Conservation (phyloP, 2,888 invertebrate species). For the Halictus quadricinctus region DNA sequence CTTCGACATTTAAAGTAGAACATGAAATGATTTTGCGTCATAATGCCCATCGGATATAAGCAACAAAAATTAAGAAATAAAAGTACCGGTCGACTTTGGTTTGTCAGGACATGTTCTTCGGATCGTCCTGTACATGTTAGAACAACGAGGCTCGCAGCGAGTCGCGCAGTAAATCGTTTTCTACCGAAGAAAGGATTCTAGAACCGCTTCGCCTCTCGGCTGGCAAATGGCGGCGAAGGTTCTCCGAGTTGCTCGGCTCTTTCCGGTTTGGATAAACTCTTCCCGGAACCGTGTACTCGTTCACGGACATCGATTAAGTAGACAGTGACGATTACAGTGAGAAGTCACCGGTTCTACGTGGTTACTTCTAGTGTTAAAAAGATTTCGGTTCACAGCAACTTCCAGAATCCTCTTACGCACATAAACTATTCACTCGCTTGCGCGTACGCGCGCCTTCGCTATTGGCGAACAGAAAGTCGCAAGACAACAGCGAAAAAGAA, state of each 20-base stretch:
- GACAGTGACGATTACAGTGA: conserved; percentile 65
- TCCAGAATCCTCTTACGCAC: conserved; percentile 32
- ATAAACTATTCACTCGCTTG: conserved; percentile 48
- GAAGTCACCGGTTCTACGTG: conserved; percentile 48
- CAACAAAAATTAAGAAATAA: neutral
- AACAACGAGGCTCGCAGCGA: neutral
- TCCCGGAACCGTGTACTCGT: conserved; percentile 24
- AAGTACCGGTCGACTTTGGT: neutral
- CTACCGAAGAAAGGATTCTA: neutral
- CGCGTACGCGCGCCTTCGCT: conserved; percentile 24
- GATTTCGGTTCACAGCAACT: conserved; percentile 42
- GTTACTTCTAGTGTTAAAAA: conserved; percentile 57
- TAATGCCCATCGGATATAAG: no score
- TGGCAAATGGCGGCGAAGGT: conserved; percentile 12
- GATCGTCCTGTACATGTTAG: neutral
- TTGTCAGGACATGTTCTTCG: neutral
- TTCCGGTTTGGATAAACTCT: conserved; percentile 30
- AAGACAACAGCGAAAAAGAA: neutral
- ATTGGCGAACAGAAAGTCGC: neutral
- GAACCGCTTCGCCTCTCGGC: neutral
- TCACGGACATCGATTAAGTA: conserved; percentile 74
- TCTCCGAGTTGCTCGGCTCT: conserved; percentile 32
- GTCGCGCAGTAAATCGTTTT: neutral
- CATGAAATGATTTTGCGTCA: no score
- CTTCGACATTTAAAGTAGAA: neutral